A percentile compares a stretch with the other conserved stretches of the same genome.
Evolutionary conservation across 1,140 invertebrate species (phyloP).

Genomic region (Dendroctonus valens): DNA sequence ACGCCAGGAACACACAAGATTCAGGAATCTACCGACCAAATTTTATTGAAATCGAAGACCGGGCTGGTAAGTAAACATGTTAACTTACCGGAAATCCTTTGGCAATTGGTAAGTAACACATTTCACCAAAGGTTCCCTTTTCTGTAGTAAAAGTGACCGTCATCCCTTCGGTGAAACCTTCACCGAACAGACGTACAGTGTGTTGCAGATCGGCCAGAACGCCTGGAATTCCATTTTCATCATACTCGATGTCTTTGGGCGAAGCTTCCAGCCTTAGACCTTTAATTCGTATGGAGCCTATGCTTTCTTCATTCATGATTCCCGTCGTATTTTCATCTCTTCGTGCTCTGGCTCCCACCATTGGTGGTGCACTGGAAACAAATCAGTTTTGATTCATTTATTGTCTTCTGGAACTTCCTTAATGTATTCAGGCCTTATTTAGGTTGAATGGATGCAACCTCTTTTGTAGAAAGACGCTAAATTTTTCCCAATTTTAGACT

Average conservation of each 20-base stretch:
- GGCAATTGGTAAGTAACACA: constrained; percentile 56
- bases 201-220: constrained; percentile 60
- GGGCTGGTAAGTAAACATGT: background rate
- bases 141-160: constrained; percentile 70
- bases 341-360: constrained; percentile 25
- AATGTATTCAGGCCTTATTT: too few species aligned
- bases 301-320: background rate
- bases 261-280: constrained; percentile 60
- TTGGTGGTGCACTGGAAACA: background rate
- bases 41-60: too few species aligned
- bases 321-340: constrained; percentile 31
- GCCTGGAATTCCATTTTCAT: constrained; percentile 64
- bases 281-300: constrained; percentile 14
- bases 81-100: constrained; percentile 50
- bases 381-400: background rate
- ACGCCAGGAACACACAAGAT: too few species aligned
- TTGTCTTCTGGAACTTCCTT: too few species aligned
- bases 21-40: too few species aligned
- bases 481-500: too few species aligned
- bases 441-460: too few species aligned
- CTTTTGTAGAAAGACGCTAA: too few species aligned
- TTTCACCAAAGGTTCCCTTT: constrained; percentile 52
- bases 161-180: constrained; percentile 63
- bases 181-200: constrained; percentile 72
- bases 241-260: constrained; percentile 59